Base-by-base conservation (phyloP, 2,888 invertebrate species). In the Drosophila cracens region DNA sequence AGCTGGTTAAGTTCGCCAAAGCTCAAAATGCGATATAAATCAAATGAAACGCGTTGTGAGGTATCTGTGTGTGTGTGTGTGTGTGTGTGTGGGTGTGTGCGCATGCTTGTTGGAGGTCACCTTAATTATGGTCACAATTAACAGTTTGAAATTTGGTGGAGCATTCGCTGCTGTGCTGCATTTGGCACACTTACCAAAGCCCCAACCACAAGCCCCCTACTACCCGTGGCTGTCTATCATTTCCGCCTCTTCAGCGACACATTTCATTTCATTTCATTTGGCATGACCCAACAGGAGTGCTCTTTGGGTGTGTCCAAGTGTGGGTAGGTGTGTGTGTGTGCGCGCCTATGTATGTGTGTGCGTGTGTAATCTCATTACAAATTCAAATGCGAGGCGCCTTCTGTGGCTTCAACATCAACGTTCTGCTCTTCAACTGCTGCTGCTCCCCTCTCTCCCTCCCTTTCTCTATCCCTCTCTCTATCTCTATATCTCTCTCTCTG, bases 71-170 rank as follows among this genome's bases (percentile, higher is more conserved):
- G 38, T n/a, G 7, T 29, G n/a, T 7, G 36, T 11, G 27, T n/a
- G 29, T 1, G 48, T 29, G 49, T 6, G 11, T 31, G 25, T 27
- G 46, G 43, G 68, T 57, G 71, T 62, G 66, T 57, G 48, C 52
- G 68, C 54, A 71, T 67, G 66, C 59, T 34, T 40, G 70, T 73
- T 68, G 70, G 81, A 76, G 83, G 82, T 88, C 86, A 88, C 78
- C 83, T 88, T 88, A 86, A 85, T 85, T 85, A 85, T 88, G 85
- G 88, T 77, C 86, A 85, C 85, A 84, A 84, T 84, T 84, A 84
- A 87, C 85, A 88, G 88, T 86, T 80, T 71, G 81, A 71, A 76
- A 68, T 76, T 60, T 60, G 57, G 65, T 61, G 61, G 54, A 29
- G 54, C 36, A 54, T 8, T 54, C 62, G 40, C 46, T 60, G 77